A percentile compares a stretch with the other conserved stretches of the same genome.
These are phyloP conservation scores for Cydia strobilella DNA, from an alignment of 1,140 invertebrate genomes.

Conservation along the genomic window DNA sequence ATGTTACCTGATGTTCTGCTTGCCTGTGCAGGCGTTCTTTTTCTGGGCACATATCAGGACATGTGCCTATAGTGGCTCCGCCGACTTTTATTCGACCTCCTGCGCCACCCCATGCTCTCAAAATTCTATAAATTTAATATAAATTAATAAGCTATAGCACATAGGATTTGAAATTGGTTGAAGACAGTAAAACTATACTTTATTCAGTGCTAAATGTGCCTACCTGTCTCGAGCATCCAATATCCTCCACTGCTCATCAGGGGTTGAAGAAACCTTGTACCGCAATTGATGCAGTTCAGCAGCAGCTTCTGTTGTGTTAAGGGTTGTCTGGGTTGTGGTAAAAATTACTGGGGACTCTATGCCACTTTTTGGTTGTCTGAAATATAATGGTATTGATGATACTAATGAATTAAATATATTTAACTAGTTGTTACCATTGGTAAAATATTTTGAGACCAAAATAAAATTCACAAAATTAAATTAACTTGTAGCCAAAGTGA, in stretches of 20 bases:
- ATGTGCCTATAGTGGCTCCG: constrained; percentile 88
- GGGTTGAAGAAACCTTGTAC: constrained; percentile 54
- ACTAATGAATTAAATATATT: neutral
- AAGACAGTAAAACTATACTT: neutral
- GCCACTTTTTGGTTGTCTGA: constrained; percentile 47
- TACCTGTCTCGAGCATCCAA: constrained; percentile 72
- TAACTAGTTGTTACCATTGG: too few species aligned
- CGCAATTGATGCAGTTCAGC: constrained; percentile 63
- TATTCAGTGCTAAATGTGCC: neutral
- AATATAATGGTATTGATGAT: constrained; percentile 26
- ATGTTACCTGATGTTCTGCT: constrained; percentile 86
- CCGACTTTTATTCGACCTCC: constrained; percentile 66
- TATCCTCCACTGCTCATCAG: constrained; percentile 71
- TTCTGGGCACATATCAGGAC: constrained; percentile 99
- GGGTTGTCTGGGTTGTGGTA: constrained; percentile 49
- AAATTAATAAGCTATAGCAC: too few species aligned
- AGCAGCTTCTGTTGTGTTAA: constrained; percentile 64
- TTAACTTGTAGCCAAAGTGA: too few species aligned
- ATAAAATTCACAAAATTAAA: too few species aligned
- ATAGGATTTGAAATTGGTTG: too few species aligned
- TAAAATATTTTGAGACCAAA: too few species aligned
- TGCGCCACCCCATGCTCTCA: constrained; percentile 69
- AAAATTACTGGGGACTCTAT: constrained; percentile 57
- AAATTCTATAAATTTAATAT: constrained; percentile 48
- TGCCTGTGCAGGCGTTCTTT: constrained; percentile 95